Base-by-base conservation (phyloP, 2,113 vertebrate species). In the Zootoca vivipara region DNA sequence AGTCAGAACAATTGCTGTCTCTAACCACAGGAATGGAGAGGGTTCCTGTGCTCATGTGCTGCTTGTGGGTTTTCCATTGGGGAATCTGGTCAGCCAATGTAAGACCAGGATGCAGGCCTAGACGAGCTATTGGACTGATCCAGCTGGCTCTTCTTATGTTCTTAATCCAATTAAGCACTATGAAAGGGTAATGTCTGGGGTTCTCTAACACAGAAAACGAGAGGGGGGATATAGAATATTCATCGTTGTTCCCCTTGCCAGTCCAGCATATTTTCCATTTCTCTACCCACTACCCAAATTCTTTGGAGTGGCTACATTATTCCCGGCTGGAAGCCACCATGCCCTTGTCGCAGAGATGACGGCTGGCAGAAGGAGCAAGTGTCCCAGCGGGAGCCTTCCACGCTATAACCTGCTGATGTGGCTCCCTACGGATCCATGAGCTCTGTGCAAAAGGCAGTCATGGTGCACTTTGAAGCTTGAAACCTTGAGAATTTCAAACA, bases 401-500 rank as follows among this genome's bases (percentile, higher is more conserved):
- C 92, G 82, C 65, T 94, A 88, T 5, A 89, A 75, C 92, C 94
- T 52, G 95, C 96, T 93, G 95, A 3, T 88, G 91, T 0, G 8
- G 91, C 94, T 96, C 96, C 95, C 96, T 20, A 2, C 0, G 78
- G 96, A 84, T 91, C 82, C 93, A 1, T 2, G 91, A 77, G 96
- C 95, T 92, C 86, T 91, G 95, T 93, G 96, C 89, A 13, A 91
- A 92, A 35, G 93, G 96, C 91, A 92, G 92, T 56, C 92, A 0
- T 38, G 87, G 86, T 52, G 93, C 0, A 83, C 96, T 97, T 96
- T 97, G 96, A 97, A 96, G 96, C 95, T 85, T 78, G 93, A 89
- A 94, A 94, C 95, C 94, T 95, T 89, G 93, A 94, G 93, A 94
- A 78, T 96, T 97, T 97, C 96, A 97, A 96, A 97, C 81, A 73